phyloP scores from a whole-genome alignment of 2,113 vertebrate genomes.

The Ophiodon elongatus region DNA sequence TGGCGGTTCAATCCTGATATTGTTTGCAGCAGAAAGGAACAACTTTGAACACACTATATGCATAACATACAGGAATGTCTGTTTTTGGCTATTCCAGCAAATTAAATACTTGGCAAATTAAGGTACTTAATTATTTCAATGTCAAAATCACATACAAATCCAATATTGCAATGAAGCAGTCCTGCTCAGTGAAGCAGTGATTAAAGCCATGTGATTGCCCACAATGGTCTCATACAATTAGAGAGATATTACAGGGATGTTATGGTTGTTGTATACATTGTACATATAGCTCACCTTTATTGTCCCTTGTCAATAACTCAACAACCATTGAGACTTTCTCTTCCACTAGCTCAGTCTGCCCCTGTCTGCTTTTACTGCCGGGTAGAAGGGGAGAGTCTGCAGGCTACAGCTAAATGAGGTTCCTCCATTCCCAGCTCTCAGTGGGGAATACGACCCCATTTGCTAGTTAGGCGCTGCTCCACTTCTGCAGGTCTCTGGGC shows the following conservation, averaged over 20 bases:
- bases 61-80: background rate
- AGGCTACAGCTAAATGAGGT: conserved; percentile 86
- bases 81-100: background rate
- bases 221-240: background rate
- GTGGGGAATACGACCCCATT: conserved; percentile 86
- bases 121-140: background rate
- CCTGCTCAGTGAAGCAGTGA: conserved; percentile 1
- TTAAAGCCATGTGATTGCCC: background rate
- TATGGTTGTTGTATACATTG: background rate
- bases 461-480: conserved; percentile 80
- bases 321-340: conserved; percentile 50
- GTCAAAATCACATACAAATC: conserved; percentile 5
- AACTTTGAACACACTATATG: background rate
- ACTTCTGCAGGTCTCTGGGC: conserved; percentile 82
- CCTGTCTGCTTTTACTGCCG: conserved; percentile 58
- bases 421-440: conserved; percentile 78
- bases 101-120: background rate
- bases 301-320: conserved; percentile 42
- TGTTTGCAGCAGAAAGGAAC: background rate
- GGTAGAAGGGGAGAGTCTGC: conserved; percentile 70
- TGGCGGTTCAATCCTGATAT: background rate
- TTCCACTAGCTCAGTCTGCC: conserved; percentile 46
- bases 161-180: background rate
- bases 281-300: conserved; percentile 42
- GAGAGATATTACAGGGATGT: background rate